Evolutionary conservation across 2,797 vertebrate species (phyloP), one percentile per base, ranked within the genome.

Genomic region (Cheirogaleus major): DNA sequence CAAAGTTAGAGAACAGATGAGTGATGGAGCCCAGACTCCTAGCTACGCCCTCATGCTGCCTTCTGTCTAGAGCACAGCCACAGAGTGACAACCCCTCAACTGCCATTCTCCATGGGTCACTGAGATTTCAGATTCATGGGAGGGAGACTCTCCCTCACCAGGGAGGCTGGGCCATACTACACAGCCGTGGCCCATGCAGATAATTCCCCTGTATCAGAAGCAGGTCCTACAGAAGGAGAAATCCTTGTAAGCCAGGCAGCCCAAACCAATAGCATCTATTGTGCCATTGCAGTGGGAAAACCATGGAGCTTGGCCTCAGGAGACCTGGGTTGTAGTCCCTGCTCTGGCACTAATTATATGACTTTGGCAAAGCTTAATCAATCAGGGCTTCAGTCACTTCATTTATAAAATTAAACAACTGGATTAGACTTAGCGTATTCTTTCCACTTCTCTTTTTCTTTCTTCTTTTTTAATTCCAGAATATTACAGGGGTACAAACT

Each of bases 381-480:
- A 20, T 9, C 48, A 41, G 17, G 43, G 17, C 25, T 57, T 94
- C 52, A 50, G 50, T 88, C 61, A 84, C 25, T 84, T 73, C 41
- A 90, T 73, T 89, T 75, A 65, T 82, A 93, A 91, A 93, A 35
- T 85, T 81, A 91, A 89, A 65, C 80, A 57, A 69, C 27, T 38
- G n/a, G 13, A 55, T 89, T 80, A 72, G 20, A 76, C 55, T 84
- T 80, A 79, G 11, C 9, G 5, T 90, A 55, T 35, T 79, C n/a
- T 70, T 81, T 84, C 25, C 17, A 65, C 15, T 18, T n/a, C 32
- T 65, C 9, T 57, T 57, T 57, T 57, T 11, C 55, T 57, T 57
- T 57, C 23, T 57, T 25, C 23, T 23, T 55, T 55, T 55, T 57
- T 23, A 57, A 57, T 57, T 57, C 10, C 55, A 57, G 55, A 57